These are phyloP conservation scores for Hipposideros armiger DNA, from an alignment of 2,113 vertebrate species.

Conservation along the genomic window DNA sequence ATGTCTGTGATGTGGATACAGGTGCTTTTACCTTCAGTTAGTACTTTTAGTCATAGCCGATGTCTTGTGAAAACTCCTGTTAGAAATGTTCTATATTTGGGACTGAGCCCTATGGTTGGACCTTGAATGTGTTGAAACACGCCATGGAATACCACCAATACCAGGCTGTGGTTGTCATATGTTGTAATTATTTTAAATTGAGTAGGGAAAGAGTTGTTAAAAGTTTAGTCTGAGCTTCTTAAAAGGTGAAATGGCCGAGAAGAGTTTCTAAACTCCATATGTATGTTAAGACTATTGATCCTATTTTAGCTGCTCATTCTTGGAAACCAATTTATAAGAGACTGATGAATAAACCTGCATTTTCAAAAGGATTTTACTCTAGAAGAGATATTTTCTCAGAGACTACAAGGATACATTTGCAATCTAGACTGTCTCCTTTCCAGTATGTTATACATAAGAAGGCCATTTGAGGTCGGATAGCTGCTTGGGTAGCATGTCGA, in stretches of 20 bases:
- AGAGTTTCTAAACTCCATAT: background rate
- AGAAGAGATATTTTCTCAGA: too few species aligned
- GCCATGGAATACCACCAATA: fast-evolving
- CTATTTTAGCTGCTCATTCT: background rate
- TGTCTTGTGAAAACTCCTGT: background rate
- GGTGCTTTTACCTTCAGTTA: fast-evolving
- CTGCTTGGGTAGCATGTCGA: background rate
- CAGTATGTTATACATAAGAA: background rate
- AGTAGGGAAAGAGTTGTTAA: background rate
- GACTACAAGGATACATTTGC: too few species aligned
- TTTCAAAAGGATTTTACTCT: background rate
- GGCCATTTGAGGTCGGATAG: fast-evolving
- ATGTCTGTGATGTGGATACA: background rate
- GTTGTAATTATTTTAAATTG: background rate
- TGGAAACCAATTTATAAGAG: background rate
- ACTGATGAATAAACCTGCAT: background rate
- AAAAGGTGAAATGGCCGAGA: background rate
- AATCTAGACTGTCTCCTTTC: background rate
- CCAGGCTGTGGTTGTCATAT: background rate
- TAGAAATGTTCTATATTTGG: background rate
- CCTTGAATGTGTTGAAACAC: background rate
- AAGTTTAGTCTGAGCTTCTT: background rate
- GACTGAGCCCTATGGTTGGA: background rate
- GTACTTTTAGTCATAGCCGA: background rate
- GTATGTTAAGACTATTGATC: background rate